Evolutionary conservation across 1,140 invertebrate genomes (phyloP), one percentile per base, ranked within the genome.

Genomic region (Aethina tumida): DNA sequence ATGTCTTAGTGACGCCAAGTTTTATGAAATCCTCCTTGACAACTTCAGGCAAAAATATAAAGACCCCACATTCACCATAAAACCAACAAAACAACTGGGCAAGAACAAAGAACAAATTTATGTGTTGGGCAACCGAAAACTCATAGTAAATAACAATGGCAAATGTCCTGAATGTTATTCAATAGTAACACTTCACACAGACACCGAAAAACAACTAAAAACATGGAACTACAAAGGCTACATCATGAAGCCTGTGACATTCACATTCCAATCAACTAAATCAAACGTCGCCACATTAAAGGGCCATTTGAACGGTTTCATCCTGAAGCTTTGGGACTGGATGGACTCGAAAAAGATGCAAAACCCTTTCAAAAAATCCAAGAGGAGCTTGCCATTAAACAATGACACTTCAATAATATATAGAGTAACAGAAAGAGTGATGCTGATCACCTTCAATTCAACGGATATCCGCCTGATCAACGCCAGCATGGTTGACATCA

Each of bases 241-340:
- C 21, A 47, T 51, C 9, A 45, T 54, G 42, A 63, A 47, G 39
- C 60, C 56, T 2, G 45, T 42, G 12, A 15, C 43, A 14, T 57
- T 56, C 35, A 26, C 41, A 21, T 55, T 59, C 28, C 38, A 44
- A 14, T 32, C 45, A 6, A 43, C 47, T 12, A 35, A 49, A 37
- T 22, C 30, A 3, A 51, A 67, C 40, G 31, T 67, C 26, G 25
- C 49, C 52, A 45, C 53, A 44, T 44, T 58, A 3, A 74, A 73
- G 41, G 64, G 68, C 2, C 69, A 71, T 22, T 70, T 79, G 25
- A 66, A 70, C 16, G 81, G 81, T 1, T 85, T 84, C 63, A 74
- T 81, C 14, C 61, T 87, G 26, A 85, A 87, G 65, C 79, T 83
- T 57, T 85, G 82, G 82, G 73, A 81, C 48, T 85, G 79, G 79